Evolutionary conservation across 2,113 vertebrate species (phyloP).

Genomic region (Gymnorhina tibicen): DNA sequence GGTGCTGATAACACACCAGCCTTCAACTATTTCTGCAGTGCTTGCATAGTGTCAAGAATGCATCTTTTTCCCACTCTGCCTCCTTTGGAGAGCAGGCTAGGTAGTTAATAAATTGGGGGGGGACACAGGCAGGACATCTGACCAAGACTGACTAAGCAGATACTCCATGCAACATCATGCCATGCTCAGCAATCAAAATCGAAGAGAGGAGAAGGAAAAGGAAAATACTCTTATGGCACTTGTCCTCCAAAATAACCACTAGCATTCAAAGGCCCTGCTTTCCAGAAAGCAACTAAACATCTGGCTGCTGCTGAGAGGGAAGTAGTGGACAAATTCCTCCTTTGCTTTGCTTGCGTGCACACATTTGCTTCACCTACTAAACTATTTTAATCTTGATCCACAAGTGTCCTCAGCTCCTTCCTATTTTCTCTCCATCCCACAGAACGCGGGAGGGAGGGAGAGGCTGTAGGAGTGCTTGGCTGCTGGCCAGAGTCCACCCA

Average conservation of each 20-base stretch:
- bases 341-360: accelerated
- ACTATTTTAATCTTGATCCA: not conserved
- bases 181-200: not conserved
- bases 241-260: not conserved
- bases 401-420: not conserved
- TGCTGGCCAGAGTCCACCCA: not conserved
- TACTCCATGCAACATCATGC: not conserved
- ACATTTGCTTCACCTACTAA: not conserved
- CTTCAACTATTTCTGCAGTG: not conserved
- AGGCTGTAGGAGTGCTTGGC: not conserved
- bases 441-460: not conserved
- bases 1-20: not conserved
- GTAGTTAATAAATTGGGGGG: not conserved
- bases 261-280: not conserved
- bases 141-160: not conserved
- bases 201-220: not conserved
- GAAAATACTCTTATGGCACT: not conserved
- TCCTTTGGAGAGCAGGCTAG: not conserved
- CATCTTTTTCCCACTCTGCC: not conserved
- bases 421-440: not conserved
- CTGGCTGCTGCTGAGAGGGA: not conserved
- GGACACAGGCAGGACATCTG: not conserved
- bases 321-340: not conserved
- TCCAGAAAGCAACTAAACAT: not conserved
- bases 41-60: not conserved